Evolutionary conservation across 2,113 vertebrate species (phyloP).

Genomic region (Harpagus bidentatus): DNA sequence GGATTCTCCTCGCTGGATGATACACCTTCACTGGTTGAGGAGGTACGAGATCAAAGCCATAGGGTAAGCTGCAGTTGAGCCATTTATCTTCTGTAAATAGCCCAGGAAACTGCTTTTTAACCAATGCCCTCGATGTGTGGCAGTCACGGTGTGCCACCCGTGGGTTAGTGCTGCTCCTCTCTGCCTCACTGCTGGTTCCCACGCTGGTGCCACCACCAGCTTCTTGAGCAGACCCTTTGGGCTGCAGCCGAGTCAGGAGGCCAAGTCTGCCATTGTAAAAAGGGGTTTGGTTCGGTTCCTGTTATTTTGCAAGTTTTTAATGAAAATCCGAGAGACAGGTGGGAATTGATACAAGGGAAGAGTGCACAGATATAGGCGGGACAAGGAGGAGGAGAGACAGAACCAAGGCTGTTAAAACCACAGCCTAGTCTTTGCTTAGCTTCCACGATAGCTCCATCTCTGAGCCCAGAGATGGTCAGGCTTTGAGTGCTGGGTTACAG

Average conservation of each 20-base stretch:
- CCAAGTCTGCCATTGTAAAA: neutral
- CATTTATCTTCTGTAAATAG: neutral
- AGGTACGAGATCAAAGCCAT: neutral
- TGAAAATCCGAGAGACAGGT: neutral
- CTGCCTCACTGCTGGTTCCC: neutral
- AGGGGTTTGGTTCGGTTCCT: neutral
- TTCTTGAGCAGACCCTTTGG: neutral
- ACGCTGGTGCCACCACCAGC: neutral
- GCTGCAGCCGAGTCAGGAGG: neutral
- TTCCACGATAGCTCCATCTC: neutral
- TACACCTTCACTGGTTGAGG: neutral
- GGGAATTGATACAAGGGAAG: neutral
- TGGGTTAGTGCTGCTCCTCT: neutral
- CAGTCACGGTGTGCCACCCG: rapidly evolving
- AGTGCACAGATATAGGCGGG: neutral
- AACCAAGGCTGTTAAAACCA: neutral
- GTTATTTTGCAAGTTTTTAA: neutral
- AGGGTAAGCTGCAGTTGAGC: neutral
- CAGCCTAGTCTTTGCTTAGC: neutral
- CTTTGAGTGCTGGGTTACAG: neutral
- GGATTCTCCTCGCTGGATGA: neutral
- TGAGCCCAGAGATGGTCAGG: neutral
- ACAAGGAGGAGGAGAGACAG: neutral
- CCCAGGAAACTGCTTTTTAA: neutral
- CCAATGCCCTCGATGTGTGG: rapidly evolving